Evolutionary conservation across 1,140 invertebrate genomes (phyloP).

Genomic region (Macrocentrus cingulum): DNA sequence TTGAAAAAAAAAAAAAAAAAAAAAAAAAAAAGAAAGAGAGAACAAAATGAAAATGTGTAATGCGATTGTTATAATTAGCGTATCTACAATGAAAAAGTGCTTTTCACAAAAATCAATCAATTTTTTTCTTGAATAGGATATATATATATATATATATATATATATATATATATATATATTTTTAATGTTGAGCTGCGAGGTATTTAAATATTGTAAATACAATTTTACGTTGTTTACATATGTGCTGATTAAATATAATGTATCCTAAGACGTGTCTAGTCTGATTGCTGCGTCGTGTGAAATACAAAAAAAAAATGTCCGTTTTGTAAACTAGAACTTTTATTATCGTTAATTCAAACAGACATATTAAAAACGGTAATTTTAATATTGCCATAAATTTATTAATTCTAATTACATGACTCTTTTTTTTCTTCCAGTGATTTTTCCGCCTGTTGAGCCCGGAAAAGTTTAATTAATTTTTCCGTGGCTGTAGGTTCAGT

Average conservation of each 20-base stretch:
- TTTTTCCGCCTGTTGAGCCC: slow-evolving; percentile 43
- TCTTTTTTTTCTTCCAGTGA: slow-evolving; percentile 16
- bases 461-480: slow-evolving; percentile 66
- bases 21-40: slow-evolving; percentile 9
- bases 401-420: too few species aligned
- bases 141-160: too few species aligned
- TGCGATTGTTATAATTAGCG: slow-evolving; percentile 4
- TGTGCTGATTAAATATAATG: too few species aligned
- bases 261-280: neutral
- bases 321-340: slow-evolving; percentile 3
- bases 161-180: too few species aligned
- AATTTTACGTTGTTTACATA: neutral
- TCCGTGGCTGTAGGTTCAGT: slow-evolving; percentile 65
- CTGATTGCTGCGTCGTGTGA: neutral
- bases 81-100: too few species aligned
- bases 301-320: neutral
- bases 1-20: slow-evolving; percentile 18
- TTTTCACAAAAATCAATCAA: too few species aligned
- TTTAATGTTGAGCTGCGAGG: too few species aligned
- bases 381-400: too few species aligned
- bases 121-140: too few species aligned
- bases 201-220: neutral
- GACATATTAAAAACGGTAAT: too few species aligned
- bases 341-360: too few species aligned
- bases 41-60: slow-evolving; percentile 4